phyloP scores from a whole-genome alignment of 2,888 invertebrate genomes.

The Lithophane socia region DNA sequence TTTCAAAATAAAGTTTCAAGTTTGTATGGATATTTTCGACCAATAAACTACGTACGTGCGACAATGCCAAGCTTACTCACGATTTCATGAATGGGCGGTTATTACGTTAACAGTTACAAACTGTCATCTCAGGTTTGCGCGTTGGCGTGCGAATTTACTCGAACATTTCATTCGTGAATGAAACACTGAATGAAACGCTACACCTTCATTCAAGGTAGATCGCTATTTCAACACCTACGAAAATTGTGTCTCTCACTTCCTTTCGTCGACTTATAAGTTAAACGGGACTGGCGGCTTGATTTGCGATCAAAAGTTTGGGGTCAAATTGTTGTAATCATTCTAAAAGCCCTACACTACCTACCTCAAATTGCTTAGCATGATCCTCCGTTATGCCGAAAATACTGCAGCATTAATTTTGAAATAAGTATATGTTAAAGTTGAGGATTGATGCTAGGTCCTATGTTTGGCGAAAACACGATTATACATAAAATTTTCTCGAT shows the following conservation, averaged over 20 bases:
- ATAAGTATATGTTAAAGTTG: no score
- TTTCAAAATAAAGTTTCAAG: background rate
- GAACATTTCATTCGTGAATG: conserved; percentile 49
- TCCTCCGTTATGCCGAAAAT: no score
- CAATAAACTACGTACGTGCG: background rate
- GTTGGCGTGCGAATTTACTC: conserved; percentile 47
- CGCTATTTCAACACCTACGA: conserved; percentile 54
- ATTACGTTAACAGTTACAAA: conserved; percentile 43
- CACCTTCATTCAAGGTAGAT: conserved; percentile 42
- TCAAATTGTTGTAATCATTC: conserved; percentile 7
- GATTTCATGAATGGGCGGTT: conserved; percentile 45
- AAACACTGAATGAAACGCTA: conserved; percentile 48
- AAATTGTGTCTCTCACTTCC: conserved; percentile 27
- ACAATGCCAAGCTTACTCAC: conserved; percentile 37
- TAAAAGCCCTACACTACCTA: background rate
- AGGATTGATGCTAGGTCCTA: no score
- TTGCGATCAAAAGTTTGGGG: background rate
- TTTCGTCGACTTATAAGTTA: conserved; percentile 14
- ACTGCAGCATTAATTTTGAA: no score
- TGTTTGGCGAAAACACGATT: no score
- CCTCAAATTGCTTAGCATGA: no score
- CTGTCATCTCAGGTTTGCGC: conserved; percentile 46
- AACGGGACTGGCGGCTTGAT: background rate
- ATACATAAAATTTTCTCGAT: no score
- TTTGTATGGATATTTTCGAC: background rate